A percentile compares a stretch with the other conserved stretches of the same genome.
phyloP scores from a whole-genome alignment of 2,888 invertebrate species.

The Metalampra italica region DNA sequence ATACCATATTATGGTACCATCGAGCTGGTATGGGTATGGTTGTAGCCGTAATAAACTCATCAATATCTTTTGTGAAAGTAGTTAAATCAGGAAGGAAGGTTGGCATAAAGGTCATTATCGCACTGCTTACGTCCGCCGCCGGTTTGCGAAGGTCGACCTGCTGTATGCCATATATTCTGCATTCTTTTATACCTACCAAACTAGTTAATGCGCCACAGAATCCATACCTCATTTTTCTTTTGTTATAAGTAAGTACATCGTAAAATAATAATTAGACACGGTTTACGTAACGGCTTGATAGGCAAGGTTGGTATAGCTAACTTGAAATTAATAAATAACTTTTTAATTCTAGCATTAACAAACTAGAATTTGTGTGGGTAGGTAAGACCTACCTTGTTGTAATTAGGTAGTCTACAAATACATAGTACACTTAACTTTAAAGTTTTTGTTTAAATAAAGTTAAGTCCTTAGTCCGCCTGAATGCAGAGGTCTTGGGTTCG shows the following conservation, averaged over 20 bases:
- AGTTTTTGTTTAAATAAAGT: too few species aligned
- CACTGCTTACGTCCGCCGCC: constrained; percentile 21
- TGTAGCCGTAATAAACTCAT: neutral
- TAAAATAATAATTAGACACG: neutral
- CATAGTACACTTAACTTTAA: too few species aligned
- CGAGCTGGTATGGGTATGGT: too few species aligned
- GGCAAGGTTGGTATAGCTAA: neutral
- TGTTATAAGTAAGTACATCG: neutral
- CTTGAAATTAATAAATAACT: neutral
- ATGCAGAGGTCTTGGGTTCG: too few species aligned
- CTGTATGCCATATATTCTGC: constrained; percentile 31
- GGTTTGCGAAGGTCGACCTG: constrained; percentile 43
- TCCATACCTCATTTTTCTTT: neutral
- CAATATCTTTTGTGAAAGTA: constrained; percentile 14
- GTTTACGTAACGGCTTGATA: neutral
- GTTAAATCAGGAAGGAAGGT: constrained; percentile 38
- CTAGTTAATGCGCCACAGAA: neutral
- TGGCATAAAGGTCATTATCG: constrained; percentile 46
- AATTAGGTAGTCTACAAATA: too few species aligned
- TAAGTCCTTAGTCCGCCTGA: too few species aligned
- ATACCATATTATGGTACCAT: too few species aligned
- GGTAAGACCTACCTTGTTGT: too few species aligned
- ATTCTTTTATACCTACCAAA: constrained; percentile 26
- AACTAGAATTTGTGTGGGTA: neutral
- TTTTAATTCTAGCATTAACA: neutral